Conservation (phyloP, 2,888 invertebrate genomes). For the Drosophila vallismaia region DNA sequence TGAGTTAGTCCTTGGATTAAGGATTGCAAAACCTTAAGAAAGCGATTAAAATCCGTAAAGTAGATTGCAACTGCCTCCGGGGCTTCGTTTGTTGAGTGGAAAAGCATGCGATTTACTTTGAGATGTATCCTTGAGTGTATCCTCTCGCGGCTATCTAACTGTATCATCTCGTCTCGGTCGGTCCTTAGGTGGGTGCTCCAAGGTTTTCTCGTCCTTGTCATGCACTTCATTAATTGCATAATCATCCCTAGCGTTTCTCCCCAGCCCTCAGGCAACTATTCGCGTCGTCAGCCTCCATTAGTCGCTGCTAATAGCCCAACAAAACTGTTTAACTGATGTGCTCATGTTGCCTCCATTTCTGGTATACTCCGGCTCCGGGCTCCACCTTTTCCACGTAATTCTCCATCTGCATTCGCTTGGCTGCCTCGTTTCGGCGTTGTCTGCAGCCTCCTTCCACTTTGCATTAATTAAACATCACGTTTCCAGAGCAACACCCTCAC, state of each 20-base stretch:
- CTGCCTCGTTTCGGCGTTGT: conserved; percentile 29
- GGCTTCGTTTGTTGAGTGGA: neutral
- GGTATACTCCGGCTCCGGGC: conserved; percentile 16
- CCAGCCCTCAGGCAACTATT: conserved; percentile 3
- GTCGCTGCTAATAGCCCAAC: conserved; percentile 61
- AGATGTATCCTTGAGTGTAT: neutral
- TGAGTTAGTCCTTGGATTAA: conserved; percentile 31
- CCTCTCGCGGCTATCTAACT: conserved; percentile 17
- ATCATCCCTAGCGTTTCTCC: conserved; percentile 44
- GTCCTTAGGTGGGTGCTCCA: neutral
- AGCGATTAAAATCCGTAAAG: neutral
- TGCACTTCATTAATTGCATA: conserved; percentile 68
- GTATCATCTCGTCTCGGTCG: conserved; percentile 13
- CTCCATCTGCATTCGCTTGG: conserved; percentile 12
- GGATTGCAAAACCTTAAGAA: neutral
- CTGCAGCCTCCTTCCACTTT: conserved; percentile 53
- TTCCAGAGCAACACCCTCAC: conserved; percentile 77
- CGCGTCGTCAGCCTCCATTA: conserved; percentile 65
- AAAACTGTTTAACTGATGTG: conserved; percentile 67
- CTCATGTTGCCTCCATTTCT: conserved; percentile 46
- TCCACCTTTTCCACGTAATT: neutral
- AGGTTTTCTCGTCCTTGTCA: conserved; percentile 18
- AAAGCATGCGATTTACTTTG: neutral
- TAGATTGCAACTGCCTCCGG: neutral
- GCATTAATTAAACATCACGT: conserved; percentile 81